These are phyloP conservation scores for Rhyacophila brunnea DNA, from an alignment of 1,140 invertebrate genomes.

Conservation along the genomic window DNA sequence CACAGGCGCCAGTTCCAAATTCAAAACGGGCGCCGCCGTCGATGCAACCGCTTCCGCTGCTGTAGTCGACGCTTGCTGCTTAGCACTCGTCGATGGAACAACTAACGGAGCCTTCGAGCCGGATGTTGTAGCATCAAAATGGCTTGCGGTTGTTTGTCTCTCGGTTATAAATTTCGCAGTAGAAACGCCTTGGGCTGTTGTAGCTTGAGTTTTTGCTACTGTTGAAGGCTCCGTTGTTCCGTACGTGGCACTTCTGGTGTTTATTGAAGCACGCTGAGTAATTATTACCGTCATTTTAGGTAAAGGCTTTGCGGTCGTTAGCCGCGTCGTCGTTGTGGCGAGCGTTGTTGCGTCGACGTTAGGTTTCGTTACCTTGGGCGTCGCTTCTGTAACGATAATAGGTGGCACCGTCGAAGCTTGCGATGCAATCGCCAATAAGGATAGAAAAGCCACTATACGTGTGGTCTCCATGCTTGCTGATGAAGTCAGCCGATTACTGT, in stretches of 20 bases:
- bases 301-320: not conserved
- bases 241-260: not conserved
- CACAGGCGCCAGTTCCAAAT: not conserved
- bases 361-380: constrained; percentile 4
- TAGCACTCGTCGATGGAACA: no score
- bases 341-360: constrained; percentile 4
- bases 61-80: no score
- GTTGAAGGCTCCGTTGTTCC: no score
- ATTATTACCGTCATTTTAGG: constrained; percentile 8
- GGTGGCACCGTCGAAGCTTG: constrained; percentile 23
- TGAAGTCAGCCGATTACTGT: not conserved
- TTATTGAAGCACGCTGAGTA: not conserved
- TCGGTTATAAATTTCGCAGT: no score
- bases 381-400: not conserved
- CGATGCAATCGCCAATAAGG: constrained; percentile 20
- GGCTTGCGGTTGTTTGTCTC: no score
- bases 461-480: constrained; percentile 18
- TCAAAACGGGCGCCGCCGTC: no score
- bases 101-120: no score
- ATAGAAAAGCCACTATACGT: constrained; percentile 18
- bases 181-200: no score
- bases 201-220: not conserved
- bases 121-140: no score
- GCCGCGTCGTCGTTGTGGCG: not conserved
- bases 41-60: no score